Evolutionary conservation across 2,113 vertebrate genomes (phyloP), one percentile per base, ranked within the genome.

Genomic region (Cephalophus harveyi): DNA sequence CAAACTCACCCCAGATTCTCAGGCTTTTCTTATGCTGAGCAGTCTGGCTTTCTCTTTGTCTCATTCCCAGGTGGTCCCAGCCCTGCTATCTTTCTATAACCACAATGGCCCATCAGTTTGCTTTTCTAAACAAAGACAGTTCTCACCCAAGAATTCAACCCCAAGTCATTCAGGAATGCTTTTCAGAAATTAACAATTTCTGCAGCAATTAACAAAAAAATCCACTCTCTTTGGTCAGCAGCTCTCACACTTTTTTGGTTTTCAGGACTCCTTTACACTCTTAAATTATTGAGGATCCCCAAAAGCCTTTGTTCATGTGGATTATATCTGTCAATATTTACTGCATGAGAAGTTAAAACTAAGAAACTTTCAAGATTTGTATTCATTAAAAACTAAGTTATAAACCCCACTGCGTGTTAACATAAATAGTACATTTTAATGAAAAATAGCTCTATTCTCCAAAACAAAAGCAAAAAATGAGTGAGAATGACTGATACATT

Each of bases 361-460:
- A 36, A n/a, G 76, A 67, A 89, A 21, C 15, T 43, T 40, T 78
- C 19, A 17, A 67, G 78, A 81, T 74, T 5, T 57, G 23, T 88
- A 82, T 91, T 57, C 52, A 64, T 54, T 50, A 11, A 9, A 36
- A 19, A 96, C 91, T 81, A 94, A 81, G 30, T 98, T 99, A 99
- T 94, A 99, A 99, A 2, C 98, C 98, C 98, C 11, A 52, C 54
- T 92, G 48, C 36, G 23, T 57, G 36, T 52, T 60, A 85, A 92
- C 30, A 85, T 67, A 96, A 71, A 50, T 82, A 55, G 57, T 33
- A 60, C 46, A 40, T 88, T 82, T 87, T 94, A 46, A 84, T 67
- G 48, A 82, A 76, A 94, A 90, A 40, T 62, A 78, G 55, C 54
- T 76, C 57, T 71, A 13, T 36, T 95, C 92, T 97, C 27, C 54